Evolutionary conservation across 2,888 invertebrate species (phyloP), one percentile per base, ranked within the genome.

Genomic region (Mactromeris polynyma): DNA sequence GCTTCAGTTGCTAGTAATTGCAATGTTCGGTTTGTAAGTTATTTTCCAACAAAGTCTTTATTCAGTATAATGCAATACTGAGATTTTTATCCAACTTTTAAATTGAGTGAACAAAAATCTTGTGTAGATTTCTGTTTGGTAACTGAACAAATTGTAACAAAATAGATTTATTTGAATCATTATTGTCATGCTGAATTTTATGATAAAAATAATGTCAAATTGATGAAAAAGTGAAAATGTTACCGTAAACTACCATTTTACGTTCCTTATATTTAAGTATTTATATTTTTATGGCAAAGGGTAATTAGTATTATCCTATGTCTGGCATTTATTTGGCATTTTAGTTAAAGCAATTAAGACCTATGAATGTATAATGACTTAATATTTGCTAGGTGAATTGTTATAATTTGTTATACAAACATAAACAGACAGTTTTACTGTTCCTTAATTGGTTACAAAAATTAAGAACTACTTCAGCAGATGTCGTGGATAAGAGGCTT

Each of bases 351-450:
- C 26, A 26, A 26, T 73, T 73, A 36, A 73, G 19, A 33, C 36
- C 73, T 36, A 33, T 33, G 73, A 73, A 73, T 73, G 33, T 33
- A 73, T 73, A 73, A 73, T 73, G 36, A 73, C 14, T 73, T 73
- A 33, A 33, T 73, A 73, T 73, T 73, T 73, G 73, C 33, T 19
- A 33, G 36, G 36, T 73, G 36, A 73, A 73, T 73, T 73, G 73
- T 73, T 26, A 33, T 33, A 73, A 73, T 73, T 73, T 73, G 73
- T 73, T 73, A 36, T 73, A 33, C 73, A 73, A 73, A 73, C 36
- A 73, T 19, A 36, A 33, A 33, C 33, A 73, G 73, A 33, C 73
- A 73, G 73, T 33, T 73, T 36, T 17, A 73, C 19, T 33, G 11
- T 73, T 14, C 0, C 73, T 73, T 36, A 36, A 73, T 73, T 73